phyloP scores from a whole-genome alignment of 1,140 invertebrate species.

The Calycopis cecrops region DNA sequence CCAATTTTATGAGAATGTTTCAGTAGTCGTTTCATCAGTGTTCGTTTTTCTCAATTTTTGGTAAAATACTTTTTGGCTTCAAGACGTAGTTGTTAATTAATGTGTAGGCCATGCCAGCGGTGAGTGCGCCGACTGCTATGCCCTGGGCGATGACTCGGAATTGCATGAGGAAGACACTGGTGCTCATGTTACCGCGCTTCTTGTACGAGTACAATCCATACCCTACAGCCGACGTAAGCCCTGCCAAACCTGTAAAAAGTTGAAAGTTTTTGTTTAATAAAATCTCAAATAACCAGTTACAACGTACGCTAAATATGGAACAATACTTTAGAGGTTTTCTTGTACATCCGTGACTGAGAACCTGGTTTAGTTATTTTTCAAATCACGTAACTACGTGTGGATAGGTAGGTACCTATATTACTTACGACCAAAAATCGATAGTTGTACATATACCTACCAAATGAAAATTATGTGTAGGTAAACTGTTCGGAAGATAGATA shows the following conservation, averaged over 20 bases:
- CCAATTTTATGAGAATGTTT: too few relatives aligned
- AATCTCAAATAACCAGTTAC: too few relatives aligned
- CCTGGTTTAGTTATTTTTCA: too few relatives aligned
- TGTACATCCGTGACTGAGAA: too few relatives aligned
- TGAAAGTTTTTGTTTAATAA: neutral
- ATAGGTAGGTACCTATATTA: too few relatives aligned
- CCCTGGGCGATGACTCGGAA: slow-evolving; percentile 89
- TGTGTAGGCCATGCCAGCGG: slow-evolving; percentile 80
- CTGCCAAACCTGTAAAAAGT: slow-evolving; percentile 79
- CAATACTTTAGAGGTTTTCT: too few relatives aligned
- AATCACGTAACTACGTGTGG: too few relatives aligned
- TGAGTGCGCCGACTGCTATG: slow-evolving; percentile 82
- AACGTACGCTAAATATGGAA: too few relatives aligned
- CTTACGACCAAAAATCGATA: too few relatives aligned
- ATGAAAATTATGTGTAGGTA: too few relatives aligned
- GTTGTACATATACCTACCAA: too few relatives aligned
- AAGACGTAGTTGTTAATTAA: slow-evolving; percentile 65
- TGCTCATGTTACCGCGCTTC: slow-evolving; percentile 82
- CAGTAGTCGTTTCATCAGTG: slow-evolving; percentile 25
- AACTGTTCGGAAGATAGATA: too few relatives aligned
- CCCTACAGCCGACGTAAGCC: slow-evolving; percentile 77
- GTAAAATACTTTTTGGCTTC: slow-evolving; percentile 30
- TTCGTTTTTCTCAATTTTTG: slow-evolving; percentile 23
- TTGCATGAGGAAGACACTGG: slow-evolving; percentile 89
- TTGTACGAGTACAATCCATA: slow-evolving; percentile 85